These are phyloP conservation scores for Cryptoblepharus egeriae DNA, from an alignment of 2,797 vertebrate genomes.

Conservation along the genomic window DNA sequence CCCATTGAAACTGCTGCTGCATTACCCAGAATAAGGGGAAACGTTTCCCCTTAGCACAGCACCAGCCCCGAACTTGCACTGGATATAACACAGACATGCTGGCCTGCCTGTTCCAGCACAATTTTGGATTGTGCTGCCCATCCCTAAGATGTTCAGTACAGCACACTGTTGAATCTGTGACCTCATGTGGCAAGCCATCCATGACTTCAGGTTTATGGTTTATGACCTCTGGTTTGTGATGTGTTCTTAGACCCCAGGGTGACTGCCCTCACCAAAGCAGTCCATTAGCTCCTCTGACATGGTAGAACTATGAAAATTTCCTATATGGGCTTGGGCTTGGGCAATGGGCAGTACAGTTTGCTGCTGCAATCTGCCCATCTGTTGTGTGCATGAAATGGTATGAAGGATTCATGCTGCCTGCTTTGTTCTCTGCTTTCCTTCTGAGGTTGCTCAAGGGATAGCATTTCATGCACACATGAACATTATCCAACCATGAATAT, in stretches of 20 bases:
- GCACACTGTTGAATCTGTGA: background rate
- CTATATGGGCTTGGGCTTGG: background rate
- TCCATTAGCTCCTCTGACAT: background rate
- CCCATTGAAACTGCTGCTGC: too few species aligned
- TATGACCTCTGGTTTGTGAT: background rate
- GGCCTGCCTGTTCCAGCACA: too few species aligned
- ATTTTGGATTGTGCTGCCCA: too few species aligned
- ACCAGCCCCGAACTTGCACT: too few species aligned
- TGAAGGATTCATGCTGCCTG: background rate
- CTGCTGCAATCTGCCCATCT: too few species aligned
- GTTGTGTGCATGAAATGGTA: too few species aligned
- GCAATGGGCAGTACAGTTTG: background rate
- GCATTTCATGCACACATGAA: too few species aligned
- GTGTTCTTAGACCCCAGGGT: background rate
- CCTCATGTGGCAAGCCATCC: background rate
- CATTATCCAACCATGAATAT: too few species aligned
- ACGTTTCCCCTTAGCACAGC: too few species aligned
- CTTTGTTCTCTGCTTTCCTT: background rate
- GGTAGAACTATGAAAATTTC: background rate
- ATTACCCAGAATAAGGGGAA: too few species aligned
- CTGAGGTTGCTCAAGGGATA: background rate
- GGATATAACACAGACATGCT: too few species aligned
- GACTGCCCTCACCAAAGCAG: background rate
- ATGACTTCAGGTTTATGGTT: background rate
- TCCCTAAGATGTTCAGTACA: background rate